Base-by-base conservation (phyloP, 2,888 invertebrate species). In the Andrena camellia region DNA sequence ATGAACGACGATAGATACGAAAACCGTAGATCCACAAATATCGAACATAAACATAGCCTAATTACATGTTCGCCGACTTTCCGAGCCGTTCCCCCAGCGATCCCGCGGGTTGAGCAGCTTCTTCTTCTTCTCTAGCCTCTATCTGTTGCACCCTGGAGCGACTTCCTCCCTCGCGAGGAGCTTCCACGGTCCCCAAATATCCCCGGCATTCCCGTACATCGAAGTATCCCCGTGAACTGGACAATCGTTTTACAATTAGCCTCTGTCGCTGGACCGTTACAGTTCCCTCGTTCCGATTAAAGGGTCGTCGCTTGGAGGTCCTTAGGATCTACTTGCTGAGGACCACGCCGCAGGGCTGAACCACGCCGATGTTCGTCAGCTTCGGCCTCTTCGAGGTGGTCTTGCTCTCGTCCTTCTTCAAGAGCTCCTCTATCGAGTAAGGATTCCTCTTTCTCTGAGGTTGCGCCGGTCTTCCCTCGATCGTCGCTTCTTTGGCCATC, bases 341-440 rank as follows among this genome's bases (percentile, higher is more conserved):
- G 93, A 96, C 94, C 85, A 95, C 95, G 0, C 96, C 96, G 86
- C 95, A 96, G 0, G 96, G 96, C 85, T 96, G 96, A 26, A 96
- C 94, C 7, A 96, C 94, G 70, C 95, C 95, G 71, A 95, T 94
- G 80, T 91, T 90, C 90, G 90, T 94, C 92, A 91, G 93, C 93
- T 92, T 92, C 59, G 90, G 93, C 91, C 94, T 92, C 74, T 93
- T 93, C 17, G 89, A 86, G 63, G 86, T 86, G 10, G 94, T 94
- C 88, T 95, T 95, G 91, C 96, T 97, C 84, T 96, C 96, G 0
- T 97, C 97, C 89, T 97, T 97, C 92, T 98, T 98, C 35, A 98
- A 92, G 8, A 98, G 93, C 91, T 98, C 98, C 89, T 98, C 98
- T 91, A 98, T 98, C 1, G 98, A 98, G 92, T 98, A 98, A 0